Evolutionary conservation across 2,113 vertebrate genomes (phyloP).

Genomic region (Microcebus murinus): DNA sequence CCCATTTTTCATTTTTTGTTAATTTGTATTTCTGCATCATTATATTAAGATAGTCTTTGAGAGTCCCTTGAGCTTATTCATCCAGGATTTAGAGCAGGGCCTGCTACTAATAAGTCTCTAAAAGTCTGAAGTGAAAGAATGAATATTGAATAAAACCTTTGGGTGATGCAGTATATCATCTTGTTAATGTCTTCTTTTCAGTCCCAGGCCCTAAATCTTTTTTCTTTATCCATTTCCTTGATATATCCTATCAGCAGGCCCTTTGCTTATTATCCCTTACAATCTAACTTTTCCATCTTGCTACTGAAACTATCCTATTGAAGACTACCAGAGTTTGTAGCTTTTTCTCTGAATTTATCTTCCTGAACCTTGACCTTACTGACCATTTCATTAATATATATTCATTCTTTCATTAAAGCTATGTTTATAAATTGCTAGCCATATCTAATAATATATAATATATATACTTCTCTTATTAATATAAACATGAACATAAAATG

Average conservation of each 20-base stretch:
- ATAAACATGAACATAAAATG: not conserved
- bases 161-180: not conserved
- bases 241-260: not conserved
- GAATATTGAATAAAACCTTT: not conserved
- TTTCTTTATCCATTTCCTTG: not conserved
- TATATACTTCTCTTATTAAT: not conserved
- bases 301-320: not conserved
- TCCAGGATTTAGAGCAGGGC: not conserved
- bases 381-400: not conserved
- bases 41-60: not conserved
- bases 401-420: conserved; percentile 33
- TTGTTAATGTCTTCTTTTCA: not conserved
- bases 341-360: not conserved
- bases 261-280: not conserved
- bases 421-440: conserved; percentile 22
- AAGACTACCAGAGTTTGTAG: not conserved
- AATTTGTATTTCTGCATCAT: not conserved
- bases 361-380: not conserved
- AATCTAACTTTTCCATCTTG: not conserved
- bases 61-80: not conserved
- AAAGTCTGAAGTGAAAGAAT: not conserved
- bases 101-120: not conserved
- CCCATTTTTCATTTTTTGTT: not conserved
- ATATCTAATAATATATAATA: not conserved
- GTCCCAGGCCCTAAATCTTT: not conserved